Base-by-base conservation (phyloP, 2,797 vertebrate species). In the Epinephelus coioides region DNA sequence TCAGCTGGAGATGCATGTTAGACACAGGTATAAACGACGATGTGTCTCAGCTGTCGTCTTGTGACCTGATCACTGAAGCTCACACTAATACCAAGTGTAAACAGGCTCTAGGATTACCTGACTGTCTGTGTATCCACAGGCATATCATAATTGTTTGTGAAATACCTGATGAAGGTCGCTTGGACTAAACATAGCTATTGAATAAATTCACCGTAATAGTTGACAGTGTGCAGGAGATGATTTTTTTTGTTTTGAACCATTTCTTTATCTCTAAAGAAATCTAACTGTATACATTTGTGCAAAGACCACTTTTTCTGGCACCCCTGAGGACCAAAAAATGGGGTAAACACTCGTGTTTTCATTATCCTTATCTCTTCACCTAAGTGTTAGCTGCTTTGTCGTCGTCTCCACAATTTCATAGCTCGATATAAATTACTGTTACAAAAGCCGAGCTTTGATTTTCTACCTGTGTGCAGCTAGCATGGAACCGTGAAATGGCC, bases 401-500 rank as follows among this genome's bases (percentile, higher is more conserved):
- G 3, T 46, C 5, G 3, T 76, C 47, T n/a, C 43, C 30, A 27
- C 69, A 73, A 73, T 76, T 67, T 76, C 46, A 79, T 68, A 66
- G 17, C 30, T 81, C 44, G 17, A 78, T 68, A n/a, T 53, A 23
- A 80, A 82, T 62, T 47, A 70, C 63, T 73, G 44, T 73, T 71
- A 40, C 18, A 70, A 66, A 79, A 69, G 27, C 30, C 25, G 4
- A 61, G 38, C 13, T 10, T 46, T 70, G 64, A 66, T 86, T 67
- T 71, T 75, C 47, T 78, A 72, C 80, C 72, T 77, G 57, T 71
- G 55, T 73, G 63, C 51, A 62, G 38, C 55, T 5, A 40, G 27
- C 51, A 25, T 54, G 56, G 68, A 76, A 83, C 27, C 1, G 0
- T 84, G 79, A 86, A 88, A 90, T 77, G 78, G 49, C 43, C 61